These are phyloP conservation scores for Ochlodes sylvanus DNA, from an alignment of 2,888 invertebrate genomes.

Conservation along the genomic window DNA sequence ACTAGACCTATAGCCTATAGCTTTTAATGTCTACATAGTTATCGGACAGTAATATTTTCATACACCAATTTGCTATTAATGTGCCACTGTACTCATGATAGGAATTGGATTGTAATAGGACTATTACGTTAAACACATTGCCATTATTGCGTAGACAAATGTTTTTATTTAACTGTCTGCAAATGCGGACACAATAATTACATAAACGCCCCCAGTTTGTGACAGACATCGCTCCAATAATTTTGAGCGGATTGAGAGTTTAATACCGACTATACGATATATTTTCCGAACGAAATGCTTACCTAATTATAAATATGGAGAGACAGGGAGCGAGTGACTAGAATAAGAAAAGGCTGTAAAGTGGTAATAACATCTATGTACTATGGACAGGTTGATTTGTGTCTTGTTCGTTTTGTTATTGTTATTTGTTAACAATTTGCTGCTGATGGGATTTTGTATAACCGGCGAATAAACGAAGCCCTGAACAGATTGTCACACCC, in stretches of 20 bases:
- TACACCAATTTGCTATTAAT: constrained; percentile 45
- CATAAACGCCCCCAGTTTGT: constrained; percentile 36
- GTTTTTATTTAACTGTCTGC: constrained; percentile 47
- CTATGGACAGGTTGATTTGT: too few relatives aligned
- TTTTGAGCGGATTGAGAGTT: constrained; percentile 6
- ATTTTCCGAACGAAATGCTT: neutral
- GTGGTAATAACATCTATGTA: too few relatives aligned
- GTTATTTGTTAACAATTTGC: too few relatives aligned
- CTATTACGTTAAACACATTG: constrained; percentile 51
- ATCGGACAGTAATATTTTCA: constrained; percentile 46
- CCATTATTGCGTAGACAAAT: constrained; percentile 48
- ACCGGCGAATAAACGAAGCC: too few relatives aligned
- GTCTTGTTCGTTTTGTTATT: too few relatives aligned
- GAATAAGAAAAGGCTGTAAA: too few relatives aligned
- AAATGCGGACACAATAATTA: constrained; percentile 49
- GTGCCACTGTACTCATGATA: constrained; percentile 24
- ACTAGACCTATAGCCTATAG: constrained; percentile 7
- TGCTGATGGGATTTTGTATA: too few relatives aligned
- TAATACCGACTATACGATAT: neutral
- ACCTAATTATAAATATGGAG: neutral
- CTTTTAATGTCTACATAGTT: constrained; percentile 5
- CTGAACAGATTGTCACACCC: too few relatives aligned
- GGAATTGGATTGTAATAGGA: constrained; percentile 42
- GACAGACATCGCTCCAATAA: constrained; percentile 13
- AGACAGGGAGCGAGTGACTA: neutral